A percentile compares a stretch with the other conserved stretches of the same genome.
Evolutionary conservation across 2,113 vertebrate species (phyloP).

Genomic region (Ploceus nigricollis): DNA sequence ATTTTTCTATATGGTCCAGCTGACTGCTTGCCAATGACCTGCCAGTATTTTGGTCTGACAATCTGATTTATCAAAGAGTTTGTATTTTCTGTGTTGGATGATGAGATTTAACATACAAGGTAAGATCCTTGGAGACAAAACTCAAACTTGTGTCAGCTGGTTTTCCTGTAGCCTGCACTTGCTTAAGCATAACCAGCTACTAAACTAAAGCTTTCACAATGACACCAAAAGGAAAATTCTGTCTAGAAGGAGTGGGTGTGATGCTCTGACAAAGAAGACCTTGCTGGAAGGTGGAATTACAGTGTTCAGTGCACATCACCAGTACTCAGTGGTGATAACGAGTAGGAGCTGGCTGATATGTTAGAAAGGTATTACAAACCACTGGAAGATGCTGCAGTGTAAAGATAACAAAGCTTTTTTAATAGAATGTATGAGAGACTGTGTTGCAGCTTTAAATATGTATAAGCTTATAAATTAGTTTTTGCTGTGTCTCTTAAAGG

Average conservation of each 20-base stretch:
- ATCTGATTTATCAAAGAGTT: not conserved
- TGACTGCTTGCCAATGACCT: not conserved
- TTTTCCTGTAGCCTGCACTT: not conserved
- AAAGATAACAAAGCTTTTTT: not conserved
- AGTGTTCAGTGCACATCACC: not conserved
- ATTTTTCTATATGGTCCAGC: not conserved
- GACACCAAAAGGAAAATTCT: not conserved
- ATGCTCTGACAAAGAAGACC: not conserved
- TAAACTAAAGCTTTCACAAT: not conserved
- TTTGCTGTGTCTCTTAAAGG: not conserved
- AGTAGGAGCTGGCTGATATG: not conserved
- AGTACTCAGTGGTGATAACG: not conserved
- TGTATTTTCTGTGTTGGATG: not conserved
- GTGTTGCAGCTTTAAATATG: not conserved
- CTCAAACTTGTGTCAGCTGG: not conserved
- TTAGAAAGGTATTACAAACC: not conserved
- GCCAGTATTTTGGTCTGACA: not conserved
- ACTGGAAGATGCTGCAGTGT: not conserved
- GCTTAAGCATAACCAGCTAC: not conserved
- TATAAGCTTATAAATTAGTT: not conserved
- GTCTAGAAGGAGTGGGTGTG: not conserved
- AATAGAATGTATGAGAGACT: not conserved
- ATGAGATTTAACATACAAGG: not conserved
- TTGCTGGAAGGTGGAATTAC: not conserved
- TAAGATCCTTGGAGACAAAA: not conserved